Evolutionary conservation across 2,888 invertebrate species (phyloP), one percentile per base, ranked within the genome.

Genomic region (Acronicta aceris): DNA sequence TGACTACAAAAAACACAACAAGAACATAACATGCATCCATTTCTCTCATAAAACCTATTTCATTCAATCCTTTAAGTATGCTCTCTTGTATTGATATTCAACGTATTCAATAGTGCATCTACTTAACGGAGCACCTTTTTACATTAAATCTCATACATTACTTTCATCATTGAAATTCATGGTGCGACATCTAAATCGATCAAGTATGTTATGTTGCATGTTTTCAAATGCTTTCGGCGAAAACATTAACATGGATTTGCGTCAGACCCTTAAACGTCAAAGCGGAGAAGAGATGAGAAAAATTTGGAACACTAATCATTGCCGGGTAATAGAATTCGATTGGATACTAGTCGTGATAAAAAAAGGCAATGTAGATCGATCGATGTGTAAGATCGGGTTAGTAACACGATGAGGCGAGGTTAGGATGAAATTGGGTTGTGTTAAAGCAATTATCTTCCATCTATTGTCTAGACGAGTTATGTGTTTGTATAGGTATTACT

Each of bases 401-500:
- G 71, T 65, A 74, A 79, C 65, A 61, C 9, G 62, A 71, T 62
- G 51, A 71, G 66, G 45, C 50, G 59, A 48, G 50, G 17, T 15
- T 58, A 59, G n/a, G 53, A 67, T 71, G 55, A 52, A 74, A 71
- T 59, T 65, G 61, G 71, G 69, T 74, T 71, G 78, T 80, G 81
- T 79, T 83, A 83, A 79, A 78, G 78, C 79, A 84, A 85, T 86
- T 85, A 87, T 75, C 63, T 65, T 59, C 70, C 65, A 70, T 81
- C 71, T 76, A 79, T 82, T 82, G 86, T 86, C 83, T 83, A 83
- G 85, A 85, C 82, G 67, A 27, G 57, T 53, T 62, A 60, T 56
- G 47, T 16, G 51, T 60, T 53, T 61, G 16, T 55, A 33, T 33
- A 30, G 57, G 54, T 33, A 54, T 60, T 61, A 25, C 58, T 41